Evolutionary conservation across 2,113 vertebrate genomes (phyloP), one percentile per base, ranked within the genome.

Genomic region (Pionites leucogaster): DNA sequence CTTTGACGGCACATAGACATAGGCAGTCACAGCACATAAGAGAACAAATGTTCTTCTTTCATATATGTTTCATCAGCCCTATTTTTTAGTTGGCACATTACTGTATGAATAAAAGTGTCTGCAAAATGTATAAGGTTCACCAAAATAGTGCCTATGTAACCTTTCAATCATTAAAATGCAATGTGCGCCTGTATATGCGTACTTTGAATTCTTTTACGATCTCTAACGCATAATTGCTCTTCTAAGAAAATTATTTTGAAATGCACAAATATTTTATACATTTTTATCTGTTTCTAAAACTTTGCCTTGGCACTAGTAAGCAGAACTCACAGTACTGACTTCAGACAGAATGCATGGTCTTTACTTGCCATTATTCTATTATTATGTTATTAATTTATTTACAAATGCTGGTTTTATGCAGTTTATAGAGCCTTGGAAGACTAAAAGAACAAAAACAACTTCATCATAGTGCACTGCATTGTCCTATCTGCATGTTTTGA

Each of bases 381-480:
- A 35, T 59, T 59, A 59, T 69, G 24, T 27, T 57, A 39, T 79
- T 50, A 44, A 49, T 93, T 86, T 91, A 59, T 75, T 87, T 59
- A 69, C 20, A 95, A 95, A 91, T 90, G 62, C 31, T 86, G 78
- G 6, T 93, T 91, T 95, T 93, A 57, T 83, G 57, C 41, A 55
- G 17, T 59, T 91, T 37, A 46, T 39, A 87, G 29, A 92, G 63
- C 47, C 53, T 81, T 62, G 33, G 65, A 94, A 75, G 62, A 94
- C 65, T 79, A 69, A 96, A 92, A 89, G 82, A 68, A 84, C 57
- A 53, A 86, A 94, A 96, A 28, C 72, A 92, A 72, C 49, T 93
- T 82, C 24, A 89, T 96, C 91, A 89, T 59, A 37, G 31, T 24
- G 16, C 33, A 15, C 76, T 79, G 20, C 63, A 41, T 76, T 74